These are phyloP conservation scores for Poeciliopsis occidentalis DNA, from an alignment of 2,113 vertebrate species.

Conservation along the genomic window DNA sequence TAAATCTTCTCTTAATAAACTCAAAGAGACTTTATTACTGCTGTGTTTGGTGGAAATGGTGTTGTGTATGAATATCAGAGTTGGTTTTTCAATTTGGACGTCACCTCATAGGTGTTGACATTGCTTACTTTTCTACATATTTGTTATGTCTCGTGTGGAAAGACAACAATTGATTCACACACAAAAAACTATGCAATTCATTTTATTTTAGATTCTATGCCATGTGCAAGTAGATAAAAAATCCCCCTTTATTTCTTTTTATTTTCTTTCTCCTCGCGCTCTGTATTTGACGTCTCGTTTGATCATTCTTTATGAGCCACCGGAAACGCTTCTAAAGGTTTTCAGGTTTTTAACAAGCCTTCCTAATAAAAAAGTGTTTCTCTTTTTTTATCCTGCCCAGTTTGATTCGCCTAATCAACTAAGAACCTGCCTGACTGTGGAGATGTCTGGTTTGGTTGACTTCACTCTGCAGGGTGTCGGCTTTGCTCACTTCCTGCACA, in stretches of 20 bases:
- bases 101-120: too few species aligned
- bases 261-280: neutral
- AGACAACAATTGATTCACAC: too few species aligned
- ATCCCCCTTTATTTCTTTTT: neutral
- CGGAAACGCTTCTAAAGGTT: neutral
- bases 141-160: too few species aligned
- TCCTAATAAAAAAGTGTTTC: neutral
- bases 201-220: too few species aligned
- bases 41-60: too few species aligned
- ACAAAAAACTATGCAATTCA: too few species aligned
- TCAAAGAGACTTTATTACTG: neutral
- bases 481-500: conserved; percentile 22
- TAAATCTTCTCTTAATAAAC: neutral
- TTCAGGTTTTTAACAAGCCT: neutral
- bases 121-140: too few species aligned
- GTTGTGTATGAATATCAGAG: too few species aligned
- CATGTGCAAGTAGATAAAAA: too few species aligned
- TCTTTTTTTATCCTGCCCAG: neutral
- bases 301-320: neutral
- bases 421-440: neutral
- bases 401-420: conserved; percentile 29
- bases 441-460: conserved; percentile 16
- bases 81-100: too few species aligned
- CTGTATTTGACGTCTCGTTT: neutral
- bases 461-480: conserved; percentile 24